A percentile compares a stretch with the other conserved stretches of the same genome.
Conservation (phyloP, 2,888 invertebrate genomes). For the Apamea anceps region DNA sequence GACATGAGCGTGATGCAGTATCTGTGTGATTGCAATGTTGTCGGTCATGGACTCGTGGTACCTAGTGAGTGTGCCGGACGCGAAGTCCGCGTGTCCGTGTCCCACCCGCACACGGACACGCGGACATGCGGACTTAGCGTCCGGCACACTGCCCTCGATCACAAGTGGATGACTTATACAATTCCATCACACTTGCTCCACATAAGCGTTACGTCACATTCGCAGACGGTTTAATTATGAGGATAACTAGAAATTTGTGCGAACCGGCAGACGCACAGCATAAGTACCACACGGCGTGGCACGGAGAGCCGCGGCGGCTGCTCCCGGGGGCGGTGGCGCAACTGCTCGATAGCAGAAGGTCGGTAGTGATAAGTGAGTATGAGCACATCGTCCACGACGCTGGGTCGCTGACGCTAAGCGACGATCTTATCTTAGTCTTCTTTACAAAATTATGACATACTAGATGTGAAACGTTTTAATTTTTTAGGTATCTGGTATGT, state of each 20-base stretch:
- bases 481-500: background rate
- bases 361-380: background rate
- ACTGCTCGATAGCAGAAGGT: background rate
- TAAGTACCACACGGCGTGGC: background rate
- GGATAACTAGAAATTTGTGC: slow-evolving; percentile 13
- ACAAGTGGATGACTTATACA: slow-evolving; percentile 22
- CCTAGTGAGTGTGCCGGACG: slow-evolving; percentile 12
- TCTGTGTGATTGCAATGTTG: background rate
- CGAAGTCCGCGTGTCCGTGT: background rate
- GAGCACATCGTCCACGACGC: slow-evolving; percentile 12
- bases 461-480: slow-evolving; percentile 4
- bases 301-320: background rate
- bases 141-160: slow-evolving; percentile 48
- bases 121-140: background rate
- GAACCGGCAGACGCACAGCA: background rate
- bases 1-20: background rate
- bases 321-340: background rate
- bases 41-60: background rate
- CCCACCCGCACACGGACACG: background rate
- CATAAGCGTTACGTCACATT: slow-evolving; percentile 21
- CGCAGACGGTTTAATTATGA: slow-evolving; percentile 20
- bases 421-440: slow-evolving; percentile 32
- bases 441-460: background rate
- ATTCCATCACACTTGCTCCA: slow-evolving; percentile 8
- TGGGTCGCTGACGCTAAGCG: background rate